Conservation (phyloP, 2,888 invertebrate genomes). For the Plagiodera versicolora region DNA sequence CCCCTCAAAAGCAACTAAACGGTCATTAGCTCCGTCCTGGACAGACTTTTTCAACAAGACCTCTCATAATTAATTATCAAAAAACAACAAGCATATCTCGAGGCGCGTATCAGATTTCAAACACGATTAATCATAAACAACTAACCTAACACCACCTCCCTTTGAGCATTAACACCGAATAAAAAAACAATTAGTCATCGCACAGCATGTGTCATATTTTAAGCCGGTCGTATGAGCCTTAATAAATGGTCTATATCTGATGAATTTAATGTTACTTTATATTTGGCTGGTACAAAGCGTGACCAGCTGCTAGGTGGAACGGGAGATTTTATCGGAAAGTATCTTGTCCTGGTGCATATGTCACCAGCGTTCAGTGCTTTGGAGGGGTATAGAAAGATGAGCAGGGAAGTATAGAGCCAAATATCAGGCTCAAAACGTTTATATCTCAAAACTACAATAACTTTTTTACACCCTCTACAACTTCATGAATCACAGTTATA, state of each 20-base stretch:
- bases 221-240: constrained; percentile 26
- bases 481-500: no score
- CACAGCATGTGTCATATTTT: constrained; percentile 31
- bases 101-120: constrained; percentile 21
- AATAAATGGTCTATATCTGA: constrained; percentile 45
- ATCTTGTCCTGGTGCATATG: constrained; percentile 51
- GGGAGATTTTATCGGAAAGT: constrained; percentile 47
- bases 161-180: constrained; percentile 35
- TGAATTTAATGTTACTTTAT: constrained; percentile 51
- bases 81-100: constrained; percentile 10
- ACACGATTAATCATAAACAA: constrained; percentile 40
- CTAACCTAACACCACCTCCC: constrained; percentile 41
- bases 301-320: constrained; percentile 49
- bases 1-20: neutral
- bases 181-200: constrained; percentile 41
- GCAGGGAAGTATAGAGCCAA: neutral
- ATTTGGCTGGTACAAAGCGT: constrained; percentile 46
- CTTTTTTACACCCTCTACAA: no score
- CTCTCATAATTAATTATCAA: constrained; percentile 2
- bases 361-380: constrained; percentile 41
- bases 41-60: neutral
- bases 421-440: no score
- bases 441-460: no score
- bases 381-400: neutral
- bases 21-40: neutral